phyloP scores from a whole-genome alignment of 2,797 vertebrate genomes.

The Potorous gilbertii region DNA sequence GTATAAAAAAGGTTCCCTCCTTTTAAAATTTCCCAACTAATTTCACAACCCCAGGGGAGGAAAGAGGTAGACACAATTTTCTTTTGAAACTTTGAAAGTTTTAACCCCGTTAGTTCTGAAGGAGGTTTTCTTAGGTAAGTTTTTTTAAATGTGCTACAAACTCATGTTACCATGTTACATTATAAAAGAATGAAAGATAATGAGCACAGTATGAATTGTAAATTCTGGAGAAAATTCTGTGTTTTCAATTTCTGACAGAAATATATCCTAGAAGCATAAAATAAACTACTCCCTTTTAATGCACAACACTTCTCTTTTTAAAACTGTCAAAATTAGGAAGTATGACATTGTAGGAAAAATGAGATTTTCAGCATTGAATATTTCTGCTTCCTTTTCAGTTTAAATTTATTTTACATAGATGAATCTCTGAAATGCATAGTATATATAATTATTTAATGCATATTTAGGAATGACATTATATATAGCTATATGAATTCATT shows the following conservation, averaged over 20 bases:
- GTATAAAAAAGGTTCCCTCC: not conserved
- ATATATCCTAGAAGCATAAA: not conserved
- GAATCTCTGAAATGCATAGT: not conserved
- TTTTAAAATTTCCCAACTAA: conserved; percentile 15
- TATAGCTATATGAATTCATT: not conserved
- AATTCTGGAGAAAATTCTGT: conserved; percentile 17
- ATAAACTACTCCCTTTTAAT: conserved; percentile 24
- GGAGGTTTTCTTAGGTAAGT: conserved; percentile 1
- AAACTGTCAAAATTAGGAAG: conserved; percentile 31
- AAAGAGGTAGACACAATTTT: conserved; percentile 37
- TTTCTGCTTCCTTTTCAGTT: conserved; percentile 36
- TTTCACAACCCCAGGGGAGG: not conserved
- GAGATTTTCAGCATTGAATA: conserved; percentile 18
- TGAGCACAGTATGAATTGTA: not conserved
- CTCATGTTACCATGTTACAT: not conserved
- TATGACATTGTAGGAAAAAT: conserved; percentile 39
- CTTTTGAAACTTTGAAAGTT: conserved; percentile 41
- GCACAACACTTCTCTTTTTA: conserved; percentile 1
- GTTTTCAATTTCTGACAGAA: conserved; percentile 37
- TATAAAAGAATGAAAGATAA: not conserved
- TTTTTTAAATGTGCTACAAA: conserved; percentile 25
- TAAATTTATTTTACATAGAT: not conserved
- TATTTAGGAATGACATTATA: not conserved
- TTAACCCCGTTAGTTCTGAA: conserved; percentile 48
- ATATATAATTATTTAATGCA: not conserved